Evolutionary conservation across 2,113 vertebrate genomes (phyloP), one percentile per base, ranked within the genome.

Genomic region (Podarcis cretensis): DNA sequence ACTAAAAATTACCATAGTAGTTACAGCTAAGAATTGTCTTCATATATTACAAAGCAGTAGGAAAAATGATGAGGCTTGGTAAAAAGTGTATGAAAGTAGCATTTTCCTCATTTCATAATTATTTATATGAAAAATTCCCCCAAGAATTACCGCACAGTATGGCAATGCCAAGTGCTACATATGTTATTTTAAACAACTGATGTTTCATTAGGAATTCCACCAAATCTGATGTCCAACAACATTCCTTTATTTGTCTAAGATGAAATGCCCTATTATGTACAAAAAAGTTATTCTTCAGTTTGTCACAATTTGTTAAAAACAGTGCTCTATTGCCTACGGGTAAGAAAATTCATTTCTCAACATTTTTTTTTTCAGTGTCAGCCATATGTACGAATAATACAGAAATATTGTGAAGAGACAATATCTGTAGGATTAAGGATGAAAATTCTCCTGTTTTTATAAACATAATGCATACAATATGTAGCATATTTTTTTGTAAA

Each of bases 281-380:
- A 99, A 98, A 99, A 87, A 97, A 97, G 95, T 92, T 97, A 97
- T 96, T 98, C 96, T 96, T 97, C 96, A 96, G 95, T 98, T 96
- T 96, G 96, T 97, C 97, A 98, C 97, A 98, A 96, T 97, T 96
- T 96, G 96, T 98, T 98, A 98, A 98, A 99, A 99, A 98, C 98
- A 98, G 93, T 96, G 95, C 94, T 96, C 97, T 97, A 97, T 96
- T 96, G 94, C 97, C 97, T 97, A 96, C 92, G 95, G 90, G 95
- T 96, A 97, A 94, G 97, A 97, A 98, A 97, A 90, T 90, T 94
- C 89, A 95, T 92, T 92, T 84, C 89, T 96, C 94, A 96, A 95
- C 97, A 97, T 90, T 90, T 84, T 89, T 54, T 48, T 48, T 48
- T 4, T 90, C 71, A 88, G 76, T 90, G 95, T 96, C 40, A 68